A percentile compares a stretch with the other conserved stretches of the same genome.
Conservation (phyloP, 1,140 invertebrate genomes). For the Patella vulgata region DNA sequence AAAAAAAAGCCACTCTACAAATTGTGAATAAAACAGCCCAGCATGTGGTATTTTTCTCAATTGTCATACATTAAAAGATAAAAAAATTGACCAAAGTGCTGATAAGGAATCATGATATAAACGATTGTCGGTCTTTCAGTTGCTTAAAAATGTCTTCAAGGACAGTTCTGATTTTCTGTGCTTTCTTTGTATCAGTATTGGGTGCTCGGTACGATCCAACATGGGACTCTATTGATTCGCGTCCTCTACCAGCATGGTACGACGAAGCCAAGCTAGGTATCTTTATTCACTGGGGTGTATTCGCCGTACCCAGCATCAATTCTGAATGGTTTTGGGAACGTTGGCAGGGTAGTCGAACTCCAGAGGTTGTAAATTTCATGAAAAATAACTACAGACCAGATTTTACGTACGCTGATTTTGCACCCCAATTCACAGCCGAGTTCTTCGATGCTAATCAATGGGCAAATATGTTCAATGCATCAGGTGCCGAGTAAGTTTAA, state of each 20-base stretch:
- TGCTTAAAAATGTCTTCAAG: no score
- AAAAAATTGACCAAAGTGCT: no score
- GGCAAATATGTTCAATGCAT: slow-evolving; percentile 36
- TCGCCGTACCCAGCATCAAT: slow-evolving; percentile 59
- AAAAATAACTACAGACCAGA: slow-evolving; percentile 28
- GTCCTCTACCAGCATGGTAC: slow-evolving; percentile 63
- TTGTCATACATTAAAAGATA: no score
- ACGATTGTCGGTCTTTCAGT: no score
- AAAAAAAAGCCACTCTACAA: no score
- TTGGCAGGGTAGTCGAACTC: slow-evolving; percentile 33
- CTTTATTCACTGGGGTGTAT: slow-evolving; percentile 67
- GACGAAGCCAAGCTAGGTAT: slow-evolving; percentile 66
- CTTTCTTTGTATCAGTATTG: no score
- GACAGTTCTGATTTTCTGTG: no score
- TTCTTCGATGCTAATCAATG: slow-evolving; percentile 38
- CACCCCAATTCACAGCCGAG: slow-evolving; percentile 40
- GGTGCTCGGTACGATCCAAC: slow-evolving; percentile 26
- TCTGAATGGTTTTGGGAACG: slow-evolving; percentile 58
- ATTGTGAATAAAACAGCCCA: no score
- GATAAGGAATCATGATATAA: no score
- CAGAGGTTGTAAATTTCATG: slow-evolving; percentile 36
- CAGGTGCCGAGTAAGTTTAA: slow-evolving; percentile 37
- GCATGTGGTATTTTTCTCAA: no score
- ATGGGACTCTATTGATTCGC: slow-evolving; percentile 59
- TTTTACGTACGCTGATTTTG: slow-evolving; percentile 52